Percentiles rank a stretch among this genome's conserved stretches.
These are phyloP conservation scores for Laothoe populi DNA, from an alignment of 2,888 invertebrate species.

Conservation along the genomic window DNA sequence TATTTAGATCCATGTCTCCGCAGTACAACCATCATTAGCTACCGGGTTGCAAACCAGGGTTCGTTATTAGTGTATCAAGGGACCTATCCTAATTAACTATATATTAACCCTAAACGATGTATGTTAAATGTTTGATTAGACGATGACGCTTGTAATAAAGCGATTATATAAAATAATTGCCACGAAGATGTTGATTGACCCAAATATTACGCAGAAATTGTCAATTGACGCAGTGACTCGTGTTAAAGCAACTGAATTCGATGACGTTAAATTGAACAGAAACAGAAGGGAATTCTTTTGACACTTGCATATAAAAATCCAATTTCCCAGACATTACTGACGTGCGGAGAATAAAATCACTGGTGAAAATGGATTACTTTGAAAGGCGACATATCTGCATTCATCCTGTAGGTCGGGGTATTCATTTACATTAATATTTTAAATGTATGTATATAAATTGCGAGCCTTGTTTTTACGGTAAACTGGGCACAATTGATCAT, in stretches of 20 bases:
- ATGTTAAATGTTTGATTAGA: constrained; percentile 3
- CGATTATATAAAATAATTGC: constrained; percentile 2
- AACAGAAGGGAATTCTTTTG: constrained; percentile 9
- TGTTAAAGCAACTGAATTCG: neutral
- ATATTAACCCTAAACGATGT: neutral
- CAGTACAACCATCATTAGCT: no score
- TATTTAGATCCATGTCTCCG: no score
- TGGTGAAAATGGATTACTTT: neutral
- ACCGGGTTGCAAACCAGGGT: no score
- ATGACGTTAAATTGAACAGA: constrained; percentile 16
- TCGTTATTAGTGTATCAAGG: neutral
- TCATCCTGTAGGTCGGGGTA: neutral
- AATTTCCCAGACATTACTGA: constrained; percentile 4
- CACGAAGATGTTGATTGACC: constrained; percentile 11
- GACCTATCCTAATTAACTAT: neutral
- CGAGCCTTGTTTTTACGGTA: no score
- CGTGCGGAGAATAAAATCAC: constrained; percentile 5
- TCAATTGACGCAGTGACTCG: constrained; percentile 9
- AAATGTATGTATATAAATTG: no score
- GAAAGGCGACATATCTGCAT: neutral
- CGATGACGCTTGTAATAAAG: neutral
- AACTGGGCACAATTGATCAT: no score
- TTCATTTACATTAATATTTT: no score
- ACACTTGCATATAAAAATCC: constrained; percentile 3
- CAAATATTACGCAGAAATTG: constrained; percentile 9